phyloP scores from a whole-genome alignment of 1,140 invertebrate genomes.

The Ceratoteleas bidentatus region DNA sequence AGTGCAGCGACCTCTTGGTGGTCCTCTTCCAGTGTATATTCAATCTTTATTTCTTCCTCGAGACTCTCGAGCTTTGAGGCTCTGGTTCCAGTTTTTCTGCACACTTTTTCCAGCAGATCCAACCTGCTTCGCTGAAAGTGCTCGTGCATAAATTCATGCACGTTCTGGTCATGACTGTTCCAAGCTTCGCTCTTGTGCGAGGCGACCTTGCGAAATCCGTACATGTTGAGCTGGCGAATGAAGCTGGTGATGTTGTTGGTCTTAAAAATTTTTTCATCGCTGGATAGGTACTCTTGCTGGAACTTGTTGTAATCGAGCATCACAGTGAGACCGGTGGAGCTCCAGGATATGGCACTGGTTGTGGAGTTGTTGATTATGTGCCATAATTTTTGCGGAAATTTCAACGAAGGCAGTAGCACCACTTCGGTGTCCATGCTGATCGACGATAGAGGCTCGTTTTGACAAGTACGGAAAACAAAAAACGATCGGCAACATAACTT shows the following conservation, averaged over 20 bases:
- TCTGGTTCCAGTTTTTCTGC: conserved; percentile 45
- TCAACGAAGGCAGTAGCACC: conserved; percentile 80
- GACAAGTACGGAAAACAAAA: conserved; percentile 27
- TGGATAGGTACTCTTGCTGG: conserved; percentile 82
- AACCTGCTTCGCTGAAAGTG: conserved; percentile 81
- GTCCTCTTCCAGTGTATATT: too few species aligned
- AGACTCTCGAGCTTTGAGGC: too few species aligned
- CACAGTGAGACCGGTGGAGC: conserved; percentile 81
- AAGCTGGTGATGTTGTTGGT: conserved; percentile 84
- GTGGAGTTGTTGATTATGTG: conserved; percentile 82
- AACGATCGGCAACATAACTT: neutral
- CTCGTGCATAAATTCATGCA: conserved; percentile 84
- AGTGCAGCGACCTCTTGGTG: too few species aligned
- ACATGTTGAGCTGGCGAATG: conserved; percentile 84
- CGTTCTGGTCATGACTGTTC: conserved; percentile 82
- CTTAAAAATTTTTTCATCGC: conserved; percentile 83
- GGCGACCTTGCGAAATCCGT: conserved; percentile 84
- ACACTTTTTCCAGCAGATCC: conserved; percentile 82
- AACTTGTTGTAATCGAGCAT: conserved; percentile 83
- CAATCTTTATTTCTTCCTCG: too few species aligned
- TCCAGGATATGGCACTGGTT: conserved; percentile 83
- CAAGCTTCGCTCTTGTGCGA: conserved; percentile 83
- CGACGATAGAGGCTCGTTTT: neutral
- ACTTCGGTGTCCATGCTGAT: conserved; percentile 79
- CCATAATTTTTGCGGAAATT: conserved; percentile 85